Percentiles rank a stretch among this genome's conserved stretches.
Evolutionary conservation across 2,888 invertebrate genomes (phyloP).

Genomic region (Molorchus minor): DNA sequence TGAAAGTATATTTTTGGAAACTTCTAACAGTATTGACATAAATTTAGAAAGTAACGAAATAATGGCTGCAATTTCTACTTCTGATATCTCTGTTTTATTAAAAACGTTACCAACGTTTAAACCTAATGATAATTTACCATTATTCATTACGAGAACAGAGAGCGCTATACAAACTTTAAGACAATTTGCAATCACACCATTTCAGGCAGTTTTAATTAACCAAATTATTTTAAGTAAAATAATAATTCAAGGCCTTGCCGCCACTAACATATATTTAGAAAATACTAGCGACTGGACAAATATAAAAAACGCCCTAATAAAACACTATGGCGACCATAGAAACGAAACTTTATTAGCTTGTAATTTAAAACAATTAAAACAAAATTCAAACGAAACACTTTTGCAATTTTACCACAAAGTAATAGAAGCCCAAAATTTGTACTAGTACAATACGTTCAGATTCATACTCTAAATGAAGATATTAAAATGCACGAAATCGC

Average conservation of each 20-base stretch:
- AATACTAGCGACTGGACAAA: background rate
- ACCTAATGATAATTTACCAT: constrained; percentile 5
- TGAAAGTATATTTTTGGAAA: background rate
- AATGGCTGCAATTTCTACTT: background rate
- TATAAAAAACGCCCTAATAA: constrained; percentile 3
- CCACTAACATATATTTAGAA: background rate
- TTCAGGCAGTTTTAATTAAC: background rate
- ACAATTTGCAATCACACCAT: background rate
- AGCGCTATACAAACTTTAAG: background rate
- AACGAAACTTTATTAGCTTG: background rate
- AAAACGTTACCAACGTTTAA: background rate
- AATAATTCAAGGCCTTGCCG: background rate
- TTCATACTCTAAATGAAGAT: background rate
- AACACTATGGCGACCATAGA: constrained; percentile 9
- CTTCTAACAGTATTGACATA: background rate
- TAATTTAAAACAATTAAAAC: background rate
- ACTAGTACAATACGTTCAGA: background rate
- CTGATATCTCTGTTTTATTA: background rate
- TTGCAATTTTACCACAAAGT: constrained; percentile 6
- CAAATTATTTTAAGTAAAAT: constrained; percentile 8
- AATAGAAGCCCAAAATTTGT: background rate
- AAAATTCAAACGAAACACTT: background rate
- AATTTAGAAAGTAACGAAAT: background rate
- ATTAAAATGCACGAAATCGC: background rate
- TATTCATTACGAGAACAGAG: background rate